These are phyloP conservation scores for Ascaphus truei DNA, from an alignment of 2,113 vertebrate genomes.

Conservation along the genomic window DNA sequence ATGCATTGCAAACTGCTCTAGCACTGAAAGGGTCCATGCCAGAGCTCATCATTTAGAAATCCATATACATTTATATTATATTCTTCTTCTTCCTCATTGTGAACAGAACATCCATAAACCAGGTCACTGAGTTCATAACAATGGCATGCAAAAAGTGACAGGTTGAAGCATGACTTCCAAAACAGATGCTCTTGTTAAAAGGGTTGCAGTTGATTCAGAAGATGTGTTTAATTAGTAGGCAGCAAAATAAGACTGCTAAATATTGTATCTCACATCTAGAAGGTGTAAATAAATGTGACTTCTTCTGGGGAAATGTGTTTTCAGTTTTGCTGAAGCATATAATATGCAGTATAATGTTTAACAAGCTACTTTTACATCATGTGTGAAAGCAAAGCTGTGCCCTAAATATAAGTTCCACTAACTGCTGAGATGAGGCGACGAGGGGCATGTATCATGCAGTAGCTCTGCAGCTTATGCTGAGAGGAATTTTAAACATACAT, in stretches of 20 bases:
- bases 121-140: not conserved
- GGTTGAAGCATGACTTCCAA: not conserved
- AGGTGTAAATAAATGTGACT: conserved; percentile 22
- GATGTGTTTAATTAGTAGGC: not conserved
- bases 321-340: not conserved
- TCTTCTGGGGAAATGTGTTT: not conserved
- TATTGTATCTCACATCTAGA: conserved; percentile 13
- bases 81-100: not conserved
- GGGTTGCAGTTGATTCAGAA: not conserved
- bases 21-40: not conserved
- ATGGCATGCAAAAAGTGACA: not conserved
- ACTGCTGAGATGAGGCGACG: not conserved
- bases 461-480: not conserved
- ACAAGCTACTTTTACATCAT: not conserved
- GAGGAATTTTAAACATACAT: too few species aligned
- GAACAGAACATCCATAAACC: not conserved
- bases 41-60: not conserved
- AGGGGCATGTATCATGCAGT: not conserved
- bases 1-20: not conserved
- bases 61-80: too few species aligned
- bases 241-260: conserved; percentile 1
- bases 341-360: not conserved
- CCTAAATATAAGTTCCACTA: not conserved
- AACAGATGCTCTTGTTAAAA: not conserved
- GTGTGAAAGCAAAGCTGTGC: not conserved